phyloP scores from a whole-genome alignment of 2,113 vertebrate genomes.

The Suricata suricatta region DNA sequence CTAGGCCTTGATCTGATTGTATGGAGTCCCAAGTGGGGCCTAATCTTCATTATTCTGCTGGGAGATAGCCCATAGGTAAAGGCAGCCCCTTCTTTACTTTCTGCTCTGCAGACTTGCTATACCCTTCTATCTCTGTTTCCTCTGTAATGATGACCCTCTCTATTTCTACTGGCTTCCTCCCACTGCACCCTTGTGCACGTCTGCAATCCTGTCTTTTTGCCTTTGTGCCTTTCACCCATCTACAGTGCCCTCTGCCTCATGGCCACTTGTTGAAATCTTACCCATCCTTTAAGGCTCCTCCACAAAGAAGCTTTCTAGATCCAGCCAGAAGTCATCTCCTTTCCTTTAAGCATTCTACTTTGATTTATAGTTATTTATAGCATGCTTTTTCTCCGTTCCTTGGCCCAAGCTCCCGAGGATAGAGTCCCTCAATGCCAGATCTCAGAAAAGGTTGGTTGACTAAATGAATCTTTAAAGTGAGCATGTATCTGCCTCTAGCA shows the following conservation, averaged over 20 bases:
- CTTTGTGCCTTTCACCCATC: neutral
- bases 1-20: neutral
- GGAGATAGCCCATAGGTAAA: neutral
- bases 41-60: neutral
- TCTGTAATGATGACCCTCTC: neutral
- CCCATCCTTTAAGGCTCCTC: neutral
- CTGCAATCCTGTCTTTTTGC: neutral
- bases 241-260: neutral
- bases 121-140: neutral
- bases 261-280: neutral
- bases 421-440: neutral
- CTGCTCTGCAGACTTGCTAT: accelerated
- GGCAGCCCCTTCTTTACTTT: neutral
- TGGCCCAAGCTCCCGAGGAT: neutral
- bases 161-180: accelerated
- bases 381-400: neutral
- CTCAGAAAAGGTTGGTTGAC: constrained; percentile 38
- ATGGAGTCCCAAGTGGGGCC: neutral
- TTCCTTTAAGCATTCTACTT: neutral
- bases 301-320: neutral
- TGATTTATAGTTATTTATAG: constrained; percentile 45
- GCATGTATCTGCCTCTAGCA: constrained; percentile 3
- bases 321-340: neutral
- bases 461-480: constrained; percentile 27
- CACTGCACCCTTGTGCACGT: neutral